Evolutionary conservation across 2,797 vertebrate genomes (phyloP), one percentile per base, ranked within the genome.

Genomic region (Pipistrellus kuhlii): DNA sequence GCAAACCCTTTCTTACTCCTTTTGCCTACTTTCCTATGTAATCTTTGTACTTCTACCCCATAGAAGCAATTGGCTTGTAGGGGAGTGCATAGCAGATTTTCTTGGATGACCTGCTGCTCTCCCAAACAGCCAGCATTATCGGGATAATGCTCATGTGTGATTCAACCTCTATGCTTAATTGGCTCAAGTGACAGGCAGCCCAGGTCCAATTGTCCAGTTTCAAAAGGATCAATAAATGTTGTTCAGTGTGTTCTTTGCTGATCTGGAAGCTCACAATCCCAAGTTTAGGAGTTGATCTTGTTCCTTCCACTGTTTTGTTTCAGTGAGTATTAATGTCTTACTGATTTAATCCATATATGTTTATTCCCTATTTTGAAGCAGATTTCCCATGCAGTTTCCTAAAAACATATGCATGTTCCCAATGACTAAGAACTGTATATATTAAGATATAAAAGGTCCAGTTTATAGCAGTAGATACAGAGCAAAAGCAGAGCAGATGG

Each of bases 271-370:
- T 20, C 53, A 2, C 9, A 68, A 51, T 38, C 48, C 46, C 6
- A 8, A 1, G 7, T 32, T n/a, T 32, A 1, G 46, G 55, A 32
- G 73, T 62, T 17, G 68, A 85, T 44, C 12, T 35, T n/a, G 46
- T 86, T 7, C 91, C 51, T 44, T 78, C 66, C 32, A 85, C 77
- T 30, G 15, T 86, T 48, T 66, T n/a, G 71, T 91, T 72, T 62
- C 8, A 0, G 25, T 93, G 78, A 83, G 55, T 88, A 82, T 66
- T 73, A 64, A 48, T 35, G 64, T 96, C 57, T 20, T 93, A 38
- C 66, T 95, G 71, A 84, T 64, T 62, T 78, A 23, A 59, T 87
- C 57, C 23, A 0, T 69, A 84, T 21, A 23, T 25, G 20, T 46
- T 46, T 48, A 53, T 27, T 46, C 55, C 62, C 2, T 83, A 14